A percentile compares a stretch with the other conserved stretches of the same genome.
Evolutionary conservation across 2,113 vertebrate species (phyloP).

Genomic region (Melanerpes formicivorus): DNA sequence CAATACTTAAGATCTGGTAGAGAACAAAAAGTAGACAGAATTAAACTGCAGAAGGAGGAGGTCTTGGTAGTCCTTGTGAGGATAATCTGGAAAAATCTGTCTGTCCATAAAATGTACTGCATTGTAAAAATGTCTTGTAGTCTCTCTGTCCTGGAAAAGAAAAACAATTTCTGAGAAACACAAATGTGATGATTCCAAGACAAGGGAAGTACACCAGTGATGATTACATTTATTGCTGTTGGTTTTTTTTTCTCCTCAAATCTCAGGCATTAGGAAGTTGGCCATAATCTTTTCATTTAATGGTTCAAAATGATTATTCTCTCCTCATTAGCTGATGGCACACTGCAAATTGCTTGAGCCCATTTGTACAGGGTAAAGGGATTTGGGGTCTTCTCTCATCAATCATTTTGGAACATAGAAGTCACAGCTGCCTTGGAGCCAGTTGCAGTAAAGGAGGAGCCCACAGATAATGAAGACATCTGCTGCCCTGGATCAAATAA

Average conservation of each 20-base stretch:
- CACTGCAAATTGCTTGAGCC: background rate
- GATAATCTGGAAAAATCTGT: background rate
- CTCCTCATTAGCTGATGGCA: constrained; percentile 14
- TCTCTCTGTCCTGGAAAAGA: background rate
- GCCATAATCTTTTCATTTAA: background rate
- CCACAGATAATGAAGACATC: background rate
- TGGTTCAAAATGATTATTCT: background rate
- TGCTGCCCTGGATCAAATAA: background rate
- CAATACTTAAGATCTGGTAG: background rate
- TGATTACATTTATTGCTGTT: background rate
- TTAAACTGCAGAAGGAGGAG: background rate
- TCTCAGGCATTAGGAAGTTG: background rate
- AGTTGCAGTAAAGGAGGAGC: background rate
- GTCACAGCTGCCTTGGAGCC: background rate
- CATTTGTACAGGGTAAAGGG: background rate
- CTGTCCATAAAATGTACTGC: background rate
- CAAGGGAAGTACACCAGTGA: background rate
- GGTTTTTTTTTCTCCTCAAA: background rate
- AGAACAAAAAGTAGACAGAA: background rate
- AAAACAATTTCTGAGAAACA: background rate
- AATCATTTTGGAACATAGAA: background rate
- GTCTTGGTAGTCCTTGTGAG: background rate
- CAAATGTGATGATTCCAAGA: background rate
- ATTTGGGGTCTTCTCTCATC: background rate
- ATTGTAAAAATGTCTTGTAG: background rate